phyloP scores from a whole-genome alignment of 2,113 vertebrate genomes.

The Eonycteris spelaea region DNA sequence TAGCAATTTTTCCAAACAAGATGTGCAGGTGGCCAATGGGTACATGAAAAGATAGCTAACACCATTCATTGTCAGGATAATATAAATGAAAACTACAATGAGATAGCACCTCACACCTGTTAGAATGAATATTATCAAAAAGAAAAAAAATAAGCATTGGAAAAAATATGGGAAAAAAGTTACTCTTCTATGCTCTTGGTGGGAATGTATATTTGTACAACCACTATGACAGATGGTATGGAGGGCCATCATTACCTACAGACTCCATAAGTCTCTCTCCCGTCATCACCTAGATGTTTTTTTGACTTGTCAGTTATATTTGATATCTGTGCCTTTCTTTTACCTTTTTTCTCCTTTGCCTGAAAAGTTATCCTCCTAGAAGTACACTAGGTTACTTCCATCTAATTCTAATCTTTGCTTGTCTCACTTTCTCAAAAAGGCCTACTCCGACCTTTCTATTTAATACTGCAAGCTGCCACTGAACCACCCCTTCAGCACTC shows the following conservation, averaged over 20 bases:
- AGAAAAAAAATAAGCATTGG: not conserved
- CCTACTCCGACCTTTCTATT: not conserved
- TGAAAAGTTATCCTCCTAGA: not conserved
- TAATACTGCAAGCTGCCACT: not conserved
- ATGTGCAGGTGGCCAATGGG: not conserved
- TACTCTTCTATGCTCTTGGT: too few species aligned
- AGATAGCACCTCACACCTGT: not conserved
- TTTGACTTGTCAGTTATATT: not conserved
- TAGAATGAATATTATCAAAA: not conserved
- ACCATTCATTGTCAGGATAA: not conserved
- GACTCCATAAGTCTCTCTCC: not conserved
- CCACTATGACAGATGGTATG: not conserved
- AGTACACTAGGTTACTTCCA: not conserved
- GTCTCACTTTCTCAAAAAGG: not conserved
- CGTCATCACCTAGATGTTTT: not conserved
- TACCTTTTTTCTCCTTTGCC: not conserved
- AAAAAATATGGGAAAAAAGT: not conserved
- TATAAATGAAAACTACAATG: not conserved
- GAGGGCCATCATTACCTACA: too few species aligned
- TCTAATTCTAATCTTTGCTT: not conserved
- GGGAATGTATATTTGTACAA: not conserved
- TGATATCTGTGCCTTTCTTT: not conserved
- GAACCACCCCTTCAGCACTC: fast-evolving
- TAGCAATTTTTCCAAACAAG: not conserved
- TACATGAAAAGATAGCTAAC: not conserved